A percentile compares a stretch with the other conserved stretches of the same genome.
phyloP scores from a whole-genome alignment of 2,797 vertebrate genomes.

The Anas georgica region DNA sequence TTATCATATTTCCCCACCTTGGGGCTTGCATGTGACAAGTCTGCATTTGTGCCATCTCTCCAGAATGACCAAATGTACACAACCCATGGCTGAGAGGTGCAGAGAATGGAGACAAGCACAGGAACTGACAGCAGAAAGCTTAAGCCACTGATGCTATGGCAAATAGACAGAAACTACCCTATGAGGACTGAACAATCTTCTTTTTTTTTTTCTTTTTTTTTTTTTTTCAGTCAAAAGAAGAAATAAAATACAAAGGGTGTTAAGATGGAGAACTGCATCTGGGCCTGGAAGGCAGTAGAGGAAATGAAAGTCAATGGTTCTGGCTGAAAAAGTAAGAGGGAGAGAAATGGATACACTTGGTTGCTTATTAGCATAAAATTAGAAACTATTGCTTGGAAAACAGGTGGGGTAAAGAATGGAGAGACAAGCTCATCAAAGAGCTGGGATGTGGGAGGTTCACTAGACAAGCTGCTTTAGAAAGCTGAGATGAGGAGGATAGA shows the following conservation, averaged over 20 bases:
- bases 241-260: not conserved
- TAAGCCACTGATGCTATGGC: not conserved
- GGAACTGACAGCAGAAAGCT: not conserved
- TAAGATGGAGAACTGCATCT: not conserved
- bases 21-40: not conserved
- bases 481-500: not conserved
- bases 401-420: not conserved
- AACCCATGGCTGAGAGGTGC: not conserved
- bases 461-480: not conserved
- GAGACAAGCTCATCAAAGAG: not conserved
- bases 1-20: not conserved
- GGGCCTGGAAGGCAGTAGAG: not conserved
- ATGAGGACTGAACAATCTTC: not conserved
- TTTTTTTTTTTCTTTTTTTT: not conserved
- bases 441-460: not conserved
- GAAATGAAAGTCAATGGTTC: not conserved
- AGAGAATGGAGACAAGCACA: not conserved
- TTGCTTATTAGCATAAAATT: not conserved
- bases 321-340: not conserved
- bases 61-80: not conserved
- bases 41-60: not conserved
- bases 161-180: not conserved
- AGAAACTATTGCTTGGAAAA: not conserved
- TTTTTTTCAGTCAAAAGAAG: not conserved
- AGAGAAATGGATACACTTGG: not conserved